phyloP scores from a whole-genome alignment of 2,888 invertebrate genomes.

The Hirtodrosophila alboralis region DNA sequence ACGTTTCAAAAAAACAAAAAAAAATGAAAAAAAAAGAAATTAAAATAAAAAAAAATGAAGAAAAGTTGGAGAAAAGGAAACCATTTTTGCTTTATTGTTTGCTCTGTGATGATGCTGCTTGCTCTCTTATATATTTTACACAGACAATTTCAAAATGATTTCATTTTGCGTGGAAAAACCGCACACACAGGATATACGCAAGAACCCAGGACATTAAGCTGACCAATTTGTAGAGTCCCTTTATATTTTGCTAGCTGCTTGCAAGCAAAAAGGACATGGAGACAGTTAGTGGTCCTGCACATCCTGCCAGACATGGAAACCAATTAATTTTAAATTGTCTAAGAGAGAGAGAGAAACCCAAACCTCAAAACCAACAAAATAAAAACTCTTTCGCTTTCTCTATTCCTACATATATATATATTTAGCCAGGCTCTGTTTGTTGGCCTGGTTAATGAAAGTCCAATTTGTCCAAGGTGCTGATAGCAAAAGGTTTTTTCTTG shows the following conservation, averaged over 20 bases:
- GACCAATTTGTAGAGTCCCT: constrained; percentile 66
- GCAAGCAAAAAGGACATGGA: constrained; percentile 11
- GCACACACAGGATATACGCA: constrained; percentile 47
- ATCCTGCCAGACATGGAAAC: constrained; percentile 68
- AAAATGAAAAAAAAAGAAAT: constrained; percentile 16
- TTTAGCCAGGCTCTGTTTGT: constrained; percentile 44
- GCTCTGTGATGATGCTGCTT: constrained; percentile 47
- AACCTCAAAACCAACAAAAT: constrained; percentile 44
- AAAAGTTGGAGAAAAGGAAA: constrained; percentile 39
- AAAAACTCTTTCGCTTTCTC: neutral
- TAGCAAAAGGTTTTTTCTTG: constrained; percentile 50
- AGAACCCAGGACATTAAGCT: constrained; percentile 35
- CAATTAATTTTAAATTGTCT: constrained; percentile 79
- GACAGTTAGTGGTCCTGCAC: constrained; percentile 21
- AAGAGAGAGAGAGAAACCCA: constrained; percentile 39
- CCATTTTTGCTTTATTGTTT: constrained; percentile 68
- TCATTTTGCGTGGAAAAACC: constrained; percentile 68
- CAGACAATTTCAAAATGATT: constrained; percentile 74
- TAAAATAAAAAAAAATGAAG: constrained; percentile 11
- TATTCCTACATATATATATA: constrained; percentile 11
- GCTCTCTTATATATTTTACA: constrained; percentile 21
- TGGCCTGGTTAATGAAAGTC: constrained; percentile 63
- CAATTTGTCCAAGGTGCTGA: constrained; percentile 72
- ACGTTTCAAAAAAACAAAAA: constrained; percentile 27
- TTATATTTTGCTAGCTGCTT: constrained; percentile 30